Base-by-base conservation (phyloP, 2,888 invertebrate species). In the Caenorhabditis zanzibari region DNA sequence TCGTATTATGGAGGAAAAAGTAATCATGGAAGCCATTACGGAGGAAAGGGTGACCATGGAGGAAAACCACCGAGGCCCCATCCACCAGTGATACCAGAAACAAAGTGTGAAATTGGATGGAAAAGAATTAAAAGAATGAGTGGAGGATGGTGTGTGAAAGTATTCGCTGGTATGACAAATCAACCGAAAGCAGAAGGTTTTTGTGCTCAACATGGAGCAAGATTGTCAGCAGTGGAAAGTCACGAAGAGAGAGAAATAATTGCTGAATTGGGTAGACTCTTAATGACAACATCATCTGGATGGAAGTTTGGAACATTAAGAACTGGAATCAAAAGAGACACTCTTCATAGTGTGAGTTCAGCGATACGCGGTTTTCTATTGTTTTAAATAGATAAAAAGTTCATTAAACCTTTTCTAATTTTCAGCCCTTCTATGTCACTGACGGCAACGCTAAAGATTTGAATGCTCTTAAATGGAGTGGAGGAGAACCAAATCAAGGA, bases 231-330 rank as follows among this genome's bases (percentile, higher is more conserved):
- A 28, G 63, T 63, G 16, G 63, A 63, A 12, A 63, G 44, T 63
- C 44, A 44, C 0, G 16, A 22, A 9, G 63, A 63, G 26, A 63
- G 63, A 28, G 63, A 63, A 63, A 63, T 26, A 1, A 63, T 63
- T 44, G 49, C 47, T 16, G 49, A 73, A 22, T 61, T 73, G 26
- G 72, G 72, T 35, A 73, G 7, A 24, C 6, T 9, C 22, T 22
- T 73, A 38, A 73, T 73, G 72, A 24, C 35, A 19, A 35, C 72
- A 10, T 35, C 72, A n/a, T 63, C 63, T 9, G 10, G 10, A 12
- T 73, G 72, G 72, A 73, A 73, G n/a, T 61, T 61, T 24, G 72
- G 72, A 35, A 61, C 72, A 19, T 24, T 73, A 35, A 61, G 72
- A 38, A 44, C 47, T 26, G 72, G 72, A 58, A 38, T 73, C n/a